Evolutionary conservation across 2,888 invertebrate species (phyloP), one percentile per base, ranked within the genome.

Genomic region (Leptinotarsa haldemani): DNA sequence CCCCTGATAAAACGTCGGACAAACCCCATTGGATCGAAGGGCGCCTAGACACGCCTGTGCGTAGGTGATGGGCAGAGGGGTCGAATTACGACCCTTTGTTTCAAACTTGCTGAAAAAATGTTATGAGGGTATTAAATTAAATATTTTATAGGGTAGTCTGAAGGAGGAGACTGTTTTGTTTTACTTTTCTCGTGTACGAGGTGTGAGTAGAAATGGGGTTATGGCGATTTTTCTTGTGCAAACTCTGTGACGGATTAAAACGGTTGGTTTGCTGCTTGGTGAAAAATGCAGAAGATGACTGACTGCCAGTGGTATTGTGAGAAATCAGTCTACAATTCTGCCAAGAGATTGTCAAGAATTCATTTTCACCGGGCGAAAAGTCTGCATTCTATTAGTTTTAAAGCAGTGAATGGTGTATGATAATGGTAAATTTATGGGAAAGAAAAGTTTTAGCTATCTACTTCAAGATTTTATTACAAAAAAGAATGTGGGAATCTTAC

Each of bases 41-140:
- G 20, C 47, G n/a, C 25, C n/a, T 46, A 78, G 80, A 77, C 74
- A 78, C 79, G 78, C 79, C 82, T 80, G 80, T 79, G 82, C 82
- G 83, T 83, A 83, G 79, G 79, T 78, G 74, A 76, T 78, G 77
- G 74, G 76, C 76, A 67, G 71, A 73, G 74, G 75, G 75, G 74
- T 73, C 77, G 75, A 77, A 70, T 76, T 77, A 77, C 77, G 77
- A 73, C 77, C 77, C 77, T 77, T 77, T 77, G 77, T 77, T 75
- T 70, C 70, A 74, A 70, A 64, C 63, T 75, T 67, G 15, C 52
- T 61, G 70, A 61, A 75, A 71, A 71, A 74, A 74, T 74, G 53
- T 74, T 74, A 74, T 71, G 68, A 75, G 74, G 74, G 74, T 53
- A 70, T 70, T 74, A 74, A 74, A 74, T 74, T 70, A 74, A 74